phyloP scores from a whole-genome alignment of 2,113 vertebrate genomes.

The Phoxinus phoxinus region DNA sequence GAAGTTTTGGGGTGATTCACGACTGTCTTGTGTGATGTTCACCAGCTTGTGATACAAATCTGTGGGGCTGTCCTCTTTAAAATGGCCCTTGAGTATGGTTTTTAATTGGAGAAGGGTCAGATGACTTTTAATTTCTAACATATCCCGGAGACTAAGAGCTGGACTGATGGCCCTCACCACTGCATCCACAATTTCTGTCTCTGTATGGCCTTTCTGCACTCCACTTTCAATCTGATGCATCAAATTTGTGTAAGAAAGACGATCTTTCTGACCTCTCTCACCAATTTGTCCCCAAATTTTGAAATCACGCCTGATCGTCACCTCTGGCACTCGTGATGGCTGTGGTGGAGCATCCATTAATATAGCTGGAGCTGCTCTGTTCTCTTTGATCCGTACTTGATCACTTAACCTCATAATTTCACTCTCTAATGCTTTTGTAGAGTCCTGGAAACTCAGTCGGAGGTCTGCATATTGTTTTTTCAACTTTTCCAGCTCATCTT shows the following conservation, averaged over 20 bases:
- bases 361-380: not conserved
- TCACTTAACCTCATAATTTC: not conserved
- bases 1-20: not conserved
- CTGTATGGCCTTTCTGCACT: not conserved
- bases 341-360: not conserved
- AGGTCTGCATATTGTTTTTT: not conserved
- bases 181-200: slow-evolving; percentile 33
- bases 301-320: not conserved
- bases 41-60: not conserved
- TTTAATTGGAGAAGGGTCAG: not conserved
- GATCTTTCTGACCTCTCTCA: not conserved
- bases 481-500: not conserved
- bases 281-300: not conserved
- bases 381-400: not conserved
- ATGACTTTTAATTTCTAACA: slow-evolving; percentile 19
- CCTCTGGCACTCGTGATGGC: not conserved
- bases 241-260: not conserved
- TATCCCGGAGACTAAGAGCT: slow-evolving; percentile 30
- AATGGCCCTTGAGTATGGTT: not conserved
- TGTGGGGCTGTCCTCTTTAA: not conserved
- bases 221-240: slow-evolving; percentile 2
- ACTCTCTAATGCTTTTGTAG: not conserved
- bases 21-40: not conserved
- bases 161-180: slow-evolving; percentile 41
- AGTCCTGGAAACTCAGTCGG: not conserved